phyloP scores from a whole-genome alignment of 2,888 invertebrate genomes.

The Cantharis rustica region DNA sequence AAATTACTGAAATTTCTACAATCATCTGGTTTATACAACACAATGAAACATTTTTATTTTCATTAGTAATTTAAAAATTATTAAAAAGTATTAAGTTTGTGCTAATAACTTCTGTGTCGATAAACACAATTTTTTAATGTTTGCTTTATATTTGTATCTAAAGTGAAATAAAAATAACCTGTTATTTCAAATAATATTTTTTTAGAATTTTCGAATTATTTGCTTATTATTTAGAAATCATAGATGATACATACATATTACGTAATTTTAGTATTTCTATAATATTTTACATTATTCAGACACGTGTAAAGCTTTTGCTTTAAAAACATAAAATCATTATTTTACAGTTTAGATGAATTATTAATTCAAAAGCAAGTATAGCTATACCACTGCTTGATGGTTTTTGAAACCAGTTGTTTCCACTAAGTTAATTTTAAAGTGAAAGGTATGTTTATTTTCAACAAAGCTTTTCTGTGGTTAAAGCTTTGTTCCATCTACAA shows the following conservation, averaged over 20 bases:
- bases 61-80: too few relatives aligned
- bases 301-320: neutral
- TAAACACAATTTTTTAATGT: too few relatives aligned
- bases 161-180: too few relatives aligned
- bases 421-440: neutral
- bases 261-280: neutral
- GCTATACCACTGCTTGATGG: neutral
- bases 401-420: neutral
- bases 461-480: conserved; percentile 1
- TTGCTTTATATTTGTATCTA: too few relatives aligned
- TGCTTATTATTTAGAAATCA: neutral
- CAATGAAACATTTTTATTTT: too few relatives aligned
- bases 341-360: neutral
- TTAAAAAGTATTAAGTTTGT: too few relatives aligned
- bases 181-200: too few relatives aligned
- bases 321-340: neutral
- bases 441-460: neutral
- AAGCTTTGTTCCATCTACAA: neutral
- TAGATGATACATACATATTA: neutral
- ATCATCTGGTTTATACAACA: too few relatives aligned
- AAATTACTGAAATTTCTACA: too few relatives aligned
- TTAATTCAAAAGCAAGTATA: neutral
- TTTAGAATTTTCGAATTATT: too few relatives aligned
- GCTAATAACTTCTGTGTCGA: too few relatives aligned
- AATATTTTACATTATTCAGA: neutral